Base-by-base conservation (phyloP, 2,797 vertebrate genomes). In the Myotis planiceps region DNA sequence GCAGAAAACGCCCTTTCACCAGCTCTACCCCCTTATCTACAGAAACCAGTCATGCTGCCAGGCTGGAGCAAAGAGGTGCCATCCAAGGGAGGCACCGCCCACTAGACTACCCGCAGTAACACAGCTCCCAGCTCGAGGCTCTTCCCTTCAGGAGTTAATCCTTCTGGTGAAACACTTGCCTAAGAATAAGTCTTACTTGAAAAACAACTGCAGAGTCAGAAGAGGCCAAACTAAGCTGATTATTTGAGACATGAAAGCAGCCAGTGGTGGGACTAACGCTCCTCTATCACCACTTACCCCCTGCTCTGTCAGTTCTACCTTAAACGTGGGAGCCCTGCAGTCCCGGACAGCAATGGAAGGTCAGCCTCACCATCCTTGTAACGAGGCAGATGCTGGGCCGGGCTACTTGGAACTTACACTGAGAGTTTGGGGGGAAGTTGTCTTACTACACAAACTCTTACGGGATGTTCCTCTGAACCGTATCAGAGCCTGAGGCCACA, bases 141-240 rank as follows among this genome's bases (percentile, higher is more conserved):
- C 79, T 79, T 69, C 88, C 81, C 78, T 69, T 84, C n/a, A 72
- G 32, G 63, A 37, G 88, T 32, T 13, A 80, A 78, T 88, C 42
- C 21, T 91, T 45, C 79, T 18, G 66, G 75, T 89, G 63, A 94
- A 63, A 84, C 15, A 47, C 49, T 75, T 53, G 53, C 45, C 71
- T 63, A 66, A n/a, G 53, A 91, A 81, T 34, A 95, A 89, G 60
- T 82, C 79, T 83, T 42, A 60, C 27, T 49, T 90, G 32, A 78
- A 93, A 90, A 92, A 51, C 53, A 90, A 51, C 49, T 58, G 25
- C 45, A 74, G 51, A 79, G 39, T 79, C 19, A 42, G 53, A 85
- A 86, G 75, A n/a, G 45, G 18, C 32, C 66, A 14, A 21, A 47
- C 10, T 80, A 60, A 47, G 49, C 5, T 34, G 60, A 63, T 87